These are phyloP conservation scores for Cyphomyrus discorhynchus DNA, from an alignment of 2,113 vertebrate species.

Conservation along the genomic window DNA sequence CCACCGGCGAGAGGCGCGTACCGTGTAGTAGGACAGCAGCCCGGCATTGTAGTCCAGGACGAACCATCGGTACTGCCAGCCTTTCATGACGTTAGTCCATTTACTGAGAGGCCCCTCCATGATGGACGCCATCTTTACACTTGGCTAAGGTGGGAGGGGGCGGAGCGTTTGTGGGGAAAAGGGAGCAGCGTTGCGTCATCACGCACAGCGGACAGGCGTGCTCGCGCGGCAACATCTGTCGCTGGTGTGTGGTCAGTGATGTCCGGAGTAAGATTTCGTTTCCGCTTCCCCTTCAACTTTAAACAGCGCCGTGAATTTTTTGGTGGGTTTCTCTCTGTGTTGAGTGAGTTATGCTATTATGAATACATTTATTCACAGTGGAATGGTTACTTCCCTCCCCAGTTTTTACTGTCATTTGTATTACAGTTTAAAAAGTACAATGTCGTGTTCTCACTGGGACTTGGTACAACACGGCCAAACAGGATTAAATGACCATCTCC, in stretches of 20 bases:
- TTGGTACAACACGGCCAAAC: neutral
- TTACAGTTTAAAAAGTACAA: neutral
- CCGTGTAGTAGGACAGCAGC: constrained; percentile 93
- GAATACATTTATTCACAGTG: neutral
- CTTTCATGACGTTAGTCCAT: constrained; percentile 98
- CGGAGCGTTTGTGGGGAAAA: constrained; percentile 40
- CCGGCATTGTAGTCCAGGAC: constrained; percentile 94
- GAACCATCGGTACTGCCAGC: constrained; percentile 98
- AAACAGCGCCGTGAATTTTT: too few relatives aligned
- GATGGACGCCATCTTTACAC: constrained; percentile 95
- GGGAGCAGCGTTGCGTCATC: constrained; percentile 30
- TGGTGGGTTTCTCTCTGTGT: neutral
- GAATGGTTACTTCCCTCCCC: neutral
- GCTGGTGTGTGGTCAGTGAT: neutral
- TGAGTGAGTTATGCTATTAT: neutral
- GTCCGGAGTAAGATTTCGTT: neutral
- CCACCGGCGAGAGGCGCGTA: constrained; percentile 49
- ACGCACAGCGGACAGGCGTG: neutral
- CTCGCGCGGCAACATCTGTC: neutral
- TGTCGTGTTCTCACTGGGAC: neutral
- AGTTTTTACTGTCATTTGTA: neutral
- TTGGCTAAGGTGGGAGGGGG: constrained; percentile 41
- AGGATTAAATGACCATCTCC: neutral
- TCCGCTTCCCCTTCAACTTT: neutral
- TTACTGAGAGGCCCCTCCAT: constrained; percentile 97